Evolutionary conservation across 2,888 invertebrate species (phyloP).

Genomic region (Pristionchus japonicus): DNA sequence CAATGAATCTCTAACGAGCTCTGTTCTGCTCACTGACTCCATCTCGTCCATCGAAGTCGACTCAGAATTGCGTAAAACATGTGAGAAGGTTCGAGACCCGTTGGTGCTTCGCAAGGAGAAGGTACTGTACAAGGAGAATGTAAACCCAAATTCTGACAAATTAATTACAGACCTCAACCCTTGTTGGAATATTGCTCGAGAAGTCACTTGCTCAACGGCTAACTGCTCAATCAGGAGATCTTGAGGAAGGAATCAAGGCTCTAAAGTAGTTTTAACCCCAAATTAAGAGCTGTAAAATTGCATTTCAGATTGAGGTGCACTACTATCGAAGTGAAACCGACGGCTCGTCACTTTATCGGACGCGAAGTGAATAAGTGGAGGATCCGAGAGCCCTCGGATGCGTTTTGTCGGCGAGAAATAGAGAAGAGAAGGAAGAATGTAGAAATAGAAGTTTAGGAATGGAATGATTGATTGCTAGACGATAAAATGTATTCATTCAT

Average conservation of each 20-base stretch:
- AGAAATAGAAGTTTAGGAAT: too few relatives aligned
- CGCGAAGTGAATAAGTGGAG: not conserved
- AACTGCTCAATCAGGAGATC: too few relatives aligned
- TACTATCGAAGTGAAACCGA: not conserved
- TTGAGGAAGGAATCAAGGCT: not conserved
- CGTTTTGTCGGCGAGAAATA: not conserved
- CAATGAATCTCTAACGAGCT: not conserved
- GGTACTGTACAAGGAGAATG: not conserved
- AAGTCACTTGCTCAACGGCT: not conserved
- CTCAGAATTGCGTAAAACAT: not conserved
- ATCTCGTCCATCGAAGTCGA: not conserved
- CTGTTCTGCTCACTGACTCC: not conserved
- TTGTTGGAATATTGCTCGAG: not conserved
- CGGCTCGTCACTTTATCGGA: not conserved
- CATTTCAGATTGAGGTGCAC: not conserved
- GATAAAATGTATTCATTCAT: too few relatives aligned
- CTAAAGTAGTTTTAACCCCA: not conserved
- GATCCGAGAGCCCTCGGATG: not conserved
- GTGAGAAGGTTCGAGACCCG: not conserved
- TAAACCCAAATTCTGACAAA: not conserved
- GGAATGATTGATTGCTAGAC: too few relatives aligned
- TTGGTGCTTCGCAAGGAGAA: not conserved
- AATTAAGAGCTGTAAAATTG: not conserved
- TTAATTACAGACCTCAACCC: not conserved
- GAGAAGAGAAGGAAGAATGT: not conserved